Percentiles rank a stretch among this genome's conserved stretches.
These are phyloP conservation scores for Aspidoscelis tigris DNA, from an alignment of 2,113 vertebrate species.

Conservation along the genomic window DNA sequence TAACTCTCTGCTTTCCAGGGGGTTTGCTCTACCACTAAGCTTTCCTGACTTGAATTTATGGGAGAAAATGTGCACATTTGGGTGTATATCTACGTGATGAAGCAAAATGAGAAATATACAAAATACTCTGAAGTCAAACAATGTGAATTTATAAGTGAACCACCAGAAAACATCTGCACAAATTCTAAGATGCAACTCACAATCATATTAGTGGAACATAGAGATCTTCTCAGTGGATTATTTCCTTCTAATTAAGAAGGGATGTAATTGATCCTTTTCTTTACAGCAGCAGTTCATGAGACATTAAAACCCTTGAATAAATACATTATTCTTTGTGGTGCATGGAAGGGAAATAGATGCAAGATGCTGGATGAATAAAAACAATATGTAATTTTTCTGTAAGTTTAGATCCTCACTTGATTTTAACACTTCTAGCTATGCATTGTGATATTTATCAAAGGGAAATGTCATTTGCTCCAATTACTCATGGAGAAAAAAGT, in stretches of 20 bases:
- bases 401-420: neutral
- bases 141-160: neutral
- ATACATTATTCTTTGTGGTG: neutral
- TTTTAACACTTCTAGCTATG: constrained; percentile 30
- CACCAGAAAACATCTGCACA: too few relatives aligned
- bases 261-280: neutral
- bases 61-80: too few relatives aligned
- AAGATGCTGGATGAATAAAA: neutral
- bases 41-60: neutral
- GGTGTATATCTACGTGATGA: neutral
- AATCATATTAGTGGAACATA: too few relatives aligned
- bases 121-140: neutral
- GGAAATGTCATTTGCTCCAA: constrained; percentile 37
- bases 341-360: neutral
- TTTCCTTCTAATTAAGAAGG: neutral
- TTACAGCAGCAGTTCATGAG: neutral
- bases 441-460: constrained; percentile 24
- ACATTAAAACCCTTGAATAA: neutral
- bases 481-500: constrained; percentile 45
- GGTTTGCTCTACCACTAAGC: too few relatives aligned
- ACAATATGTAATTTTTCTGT: neutral
- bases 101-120: neutral
- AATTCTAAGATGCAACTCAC: too few relatives aligned
- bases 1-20: too few relatives aligned
- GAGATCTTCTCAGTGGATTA: too few relatives aligned